These are phyloP conservation scores for Australoheros facetus DNA, from an alignment of 2,797 vertebrate genomes.

Conservation along the genomic window DNA sequence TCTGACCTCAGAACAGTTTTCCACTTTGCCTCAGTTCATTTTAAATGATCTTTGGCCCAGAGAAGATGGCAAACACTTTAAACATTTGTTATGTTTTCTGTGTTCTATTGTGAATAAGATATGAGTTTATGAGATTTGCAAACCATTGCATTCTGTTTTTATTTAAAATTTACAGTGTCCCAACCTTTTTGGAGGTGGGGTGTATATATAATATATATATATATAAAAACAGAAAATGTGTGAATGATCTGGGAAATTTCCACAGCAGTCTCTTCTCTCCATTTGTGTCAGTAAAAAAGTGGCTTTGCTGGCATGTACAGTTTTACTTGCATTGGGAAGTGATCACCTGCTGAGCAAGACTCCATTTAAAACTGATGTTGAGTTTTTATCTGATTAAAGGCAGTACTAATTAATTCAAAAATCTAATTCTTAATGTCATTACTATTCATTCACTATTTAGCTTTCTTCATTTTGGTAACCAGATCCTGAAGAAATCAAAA, in stretches of 20 bases:
- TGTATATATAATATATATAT: too few species aligned
- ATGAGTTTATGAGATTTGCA: too few species aligned
- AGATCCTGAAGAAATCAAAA: not conserved
- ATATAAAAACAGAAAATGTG: not conserved
- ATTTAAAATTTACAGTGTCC: too few species aligned
- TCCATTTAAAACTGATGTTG: conserved; percentile 14
- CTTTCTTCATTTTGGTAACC: conserved; percentile 19
- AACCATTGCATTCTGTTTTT: too few species aligned
- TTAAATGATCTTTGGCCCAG: not conserved
- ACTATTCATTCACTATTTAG: not conserved
- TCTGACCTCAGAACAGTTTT: not conserved
- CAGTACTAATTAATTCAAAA: conserved; percentile 31
- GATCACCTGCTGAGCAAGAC: conserved; percentile 20
- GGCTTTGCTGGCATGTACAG: conserved; percentile 21
- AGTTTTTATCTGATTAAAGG: not conserved
- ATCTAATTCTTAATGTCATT: not conserved
- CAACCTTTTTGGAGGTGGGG: too few species aligned
- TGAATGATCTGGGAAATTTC: conserved; percentile 36
- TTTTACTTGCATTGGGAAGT: conserved; percentile 23
- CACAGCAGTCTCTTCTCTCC: not conserved
- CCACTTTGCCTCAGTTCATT: not conserved
- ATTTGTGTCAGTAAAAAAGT: conserved; percentile 11
- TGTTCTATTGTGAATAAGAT: too few species aligned
- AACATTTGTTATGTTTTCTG: too few species aligned
- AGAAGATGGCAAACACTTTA: too few species aligned